These are phyloP conservation scores for Pandemis heparana DNA, from an alignment of 2,888 invertebrate species.

Conservation along the genomic window DNA sequence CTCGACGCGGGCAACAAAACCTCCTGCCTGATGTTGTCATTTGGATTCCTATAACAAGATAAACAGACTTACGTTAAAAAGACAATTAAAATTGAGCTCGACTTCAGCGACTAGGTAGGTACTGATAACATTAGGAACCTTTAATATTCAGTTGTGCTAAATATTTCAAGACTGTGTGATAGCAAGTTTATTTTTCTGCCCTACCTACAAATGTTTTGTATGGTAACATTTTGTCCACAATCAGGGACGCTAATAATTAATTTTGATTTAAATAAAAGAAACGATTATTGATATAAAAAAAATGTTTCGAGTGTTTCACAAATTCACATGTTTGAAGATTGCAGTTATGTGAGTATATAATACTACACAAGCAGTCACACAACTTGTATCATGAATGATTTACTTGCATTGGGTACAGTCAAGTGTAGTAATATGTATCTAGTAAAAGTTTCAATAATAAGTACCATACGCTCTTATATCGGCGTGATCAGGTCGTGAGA, in stretches of 20 bases:
- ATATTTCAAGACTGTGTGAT: neutral
- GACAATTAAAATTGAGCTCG: conserved; percentile 10
- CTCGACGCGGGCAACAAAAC: conserved; percentile 91
- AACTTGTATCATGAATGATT: no score
- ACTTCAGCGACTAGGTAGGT: neutral
- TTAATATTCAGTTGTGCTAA: neutral
- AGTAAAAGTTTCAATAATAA: no score
- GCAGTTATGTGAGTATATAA: no score
- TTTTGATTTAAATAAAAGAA: no score
- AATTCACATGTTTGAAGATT: no score
- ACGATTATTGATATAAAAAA: no score
- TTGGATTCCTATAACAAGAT: conserved; percentile 89
- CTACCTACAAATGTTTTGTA: neutral
- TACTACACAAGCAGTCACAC: no score
- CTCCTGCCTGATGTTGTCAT: conserved; percentile 93
- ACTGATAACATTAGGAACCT: neutral
- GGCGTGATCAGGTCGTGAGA: no score
- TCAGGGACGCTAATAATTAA: neutral
- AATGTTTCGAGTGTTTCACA: no score
- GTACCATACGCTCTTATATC: no score
- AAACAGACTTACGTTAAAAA: conserved; percentile 12
- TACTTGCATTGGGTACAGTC: no score
- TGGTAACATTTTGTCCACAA: neutral
- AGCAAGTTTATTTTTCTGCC: neutral
- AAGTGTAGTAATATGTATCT: no score